A percentile compares a stretch with the other conserved stretches of the same genome.
phyloP scores from a whole-genome alignment of 2,797 vertebrate genomes.

The Sebastiscus albofasciatus region DNA sequence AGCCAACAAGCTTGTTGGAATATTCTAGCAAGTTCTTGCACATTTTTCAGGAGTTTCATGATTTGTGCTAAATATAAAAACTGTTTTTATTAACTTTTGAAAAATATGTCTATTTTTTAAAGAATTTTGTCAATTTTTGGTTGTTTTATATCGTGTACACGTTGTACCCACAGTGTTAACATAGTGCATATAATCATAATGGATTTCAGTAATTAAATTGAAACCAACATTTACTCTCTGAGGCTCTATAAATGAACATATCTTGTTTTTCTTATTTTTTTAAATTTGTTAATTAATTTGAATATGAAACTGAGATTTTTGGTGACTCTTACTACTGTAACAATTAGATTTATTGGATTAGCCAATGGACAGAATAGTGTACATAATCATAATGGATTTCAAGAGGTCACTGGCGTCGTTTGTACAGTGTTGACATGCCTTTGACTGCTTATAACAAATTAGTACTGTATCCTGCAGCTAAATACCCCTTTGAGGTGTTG shows the following conservation, averaged over 20 bases:
- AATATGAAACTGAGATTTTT: not conserved
- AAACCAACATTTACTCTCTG: not conserved
- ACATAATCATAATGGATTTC: too few species aligned
- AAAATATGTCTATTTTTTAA: not conserved
- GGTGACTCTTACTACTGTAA: not conserved
- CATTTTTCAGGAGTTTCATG: not conserved
- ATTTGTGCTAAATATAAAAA: not conserved
- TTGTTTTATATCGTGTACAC: too few species aligned
- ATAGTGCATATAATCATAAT: too few species aligned
- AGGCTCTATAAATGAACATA: not conserved
- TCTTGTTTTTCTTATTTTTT: not conserved
- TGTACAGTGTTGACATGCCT: too few species aligned
- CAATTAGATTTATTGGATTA: not conserved
- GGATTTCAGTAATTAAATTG: not conserved
- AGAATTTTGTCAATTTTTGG: too few species aligned
- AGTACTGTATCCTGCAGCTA: too few species aligned
- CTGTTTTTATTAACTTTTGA: not conserved
- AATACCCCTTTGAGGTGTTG: too few species aligned
- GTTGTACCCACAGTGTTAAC: too few species aligned
- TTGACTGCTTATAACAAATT: too few species aligned
- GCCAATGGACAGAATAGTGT: not conserved
- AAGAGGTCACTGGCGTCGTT: too few species aligned
- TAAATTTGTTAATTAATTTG: too few species aligned
- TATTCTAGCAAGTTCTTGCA: conserved; percentile 76
- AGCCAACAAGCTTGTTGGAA: conserved; percentile 65